Evolutionary conservation across 1,140 invertebrate species (phyloP), one percentile per base, ranked within the genome.

Genomic region (Meteorus sp.): DNA sequence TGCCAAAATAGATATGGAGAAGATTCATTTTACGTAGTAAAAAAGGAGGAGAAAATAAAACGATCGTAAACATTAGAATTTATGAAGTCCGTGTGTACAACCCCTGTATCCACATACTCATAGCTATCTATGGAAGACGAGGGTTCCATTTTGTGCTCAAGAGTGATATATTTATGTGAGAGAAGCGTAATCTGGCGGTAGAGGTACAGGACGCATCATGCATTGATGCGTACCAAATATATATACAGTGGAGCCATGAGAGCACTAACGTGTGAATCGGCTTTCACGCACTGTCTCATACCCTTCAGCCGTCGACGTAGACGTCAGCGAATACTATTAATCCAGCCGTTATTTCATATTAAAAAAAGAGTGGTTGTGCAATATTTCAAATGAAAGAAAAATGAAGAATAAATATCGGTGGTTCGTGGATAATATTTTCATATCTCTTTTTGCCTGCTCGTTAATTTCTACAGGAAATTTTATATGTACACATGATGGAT

Each of bases 141-240:
- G 11, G 13, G 8, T 22, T 43, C 54, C 35, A 57, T 65, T 62
- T 68, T 59, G 35, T 52, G 35, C 13, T 39, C 35, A 39, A 56
- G 50, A 19, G 52, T 33, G 9, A 48, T 41, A 29, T 70, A 71
- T 71, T 69, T 71, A 71, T 69, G 69, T 68, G 70, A 59, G 70
- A 68, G 61, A 61, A 66, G 59, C 37, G 45, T 61, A 63, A 61
- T 57, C 35, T 41, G 13, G 31, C 53, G 59, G 57, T 27, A 22
- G 41, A 56, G 54, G 50, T 37, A 56, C 33, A 20, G 27, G 39
- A 50, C 47, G 22, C 52, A 48, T 22, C 23, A 15, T 48, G 11
- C 15, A 48, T 25, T 29, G 11, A 48, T 27, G 4, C 20, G 20
- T 17, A 23, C 17, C 13, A 17, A 25, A 29, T 8, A 27, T 22